Conservation (phyloP, 2,113 vertebrate genomes). For the Trachemys scripta region DNA sequence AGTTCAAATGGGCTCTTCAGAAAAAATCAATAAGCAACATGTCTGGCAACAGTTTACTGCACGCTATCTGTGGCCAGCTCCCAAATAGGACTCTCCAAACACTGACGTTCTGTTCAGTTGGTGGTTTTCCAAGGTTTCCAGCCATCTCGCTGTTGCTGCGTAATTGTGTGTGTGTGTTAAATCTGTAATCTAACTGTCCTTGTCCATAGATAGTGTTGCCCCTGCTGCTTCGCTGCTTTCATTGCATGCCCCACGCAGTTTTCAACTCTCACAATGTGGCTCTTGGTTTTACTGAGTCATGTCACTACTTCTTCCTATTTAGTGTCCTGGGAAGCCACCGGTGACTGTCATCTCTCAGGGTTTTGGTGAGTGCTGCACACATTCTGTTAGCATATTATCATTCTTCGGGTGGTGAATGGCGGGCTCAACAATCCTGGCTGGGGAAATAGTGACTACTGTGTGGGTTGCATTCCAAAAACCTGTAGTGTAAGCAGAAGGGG, state of each 20-base stretch:
- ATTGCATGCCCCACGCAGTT: constrained; percentile 50
- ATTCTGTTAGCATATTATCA: not conserved
- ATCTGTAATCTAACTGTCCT: constrained; percentile 68
- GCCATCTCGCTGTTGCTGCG: constrained; percentile 31
- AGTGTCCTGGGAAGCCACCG: not conserved
- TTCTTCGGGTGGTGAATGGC: accelerated
- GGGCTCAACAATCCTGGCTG: accelerated
- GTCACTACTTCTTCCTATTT: not conserved
- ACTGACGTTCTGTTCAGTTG: constrained; percentile 45
- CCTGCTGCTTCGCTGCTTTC: constrained; percentile 45
- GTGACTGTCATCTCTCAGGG: not conserved
- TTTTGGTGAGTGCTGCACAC: not conserved
- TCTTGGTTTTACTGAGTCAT: not conserved
- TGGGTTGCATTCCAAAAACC: accelerated
- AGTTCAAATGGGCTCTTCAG: constrained; percentile 70
- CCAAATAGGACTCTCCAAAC: constrained; percentile 56
- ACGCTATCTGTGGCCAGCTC: constrained; percentile 67
- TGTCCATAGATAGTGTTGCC: constrained; percentile 49
- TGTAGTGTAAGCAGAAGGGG: not conserved
- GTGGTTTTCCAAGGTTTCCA: constrained; percentile 64
- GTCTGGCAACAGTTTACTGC: constrained; percentile 64
- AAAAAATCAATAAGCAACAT: constrained; percentile 65
- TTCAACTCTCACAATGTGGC: constrained; percentile 42
- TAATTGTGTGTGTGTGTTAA: constrained; percentile 1
- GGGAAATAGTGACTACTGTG: accelerated